Percentiles rank a stretch among this genome's conserved stretches.
These are phyloP conservation scores for Schizopygopsis malacanthus DNA, from an alignment of 2,797 vertebrate genomes.

Conservation along the genomic window DNA sequence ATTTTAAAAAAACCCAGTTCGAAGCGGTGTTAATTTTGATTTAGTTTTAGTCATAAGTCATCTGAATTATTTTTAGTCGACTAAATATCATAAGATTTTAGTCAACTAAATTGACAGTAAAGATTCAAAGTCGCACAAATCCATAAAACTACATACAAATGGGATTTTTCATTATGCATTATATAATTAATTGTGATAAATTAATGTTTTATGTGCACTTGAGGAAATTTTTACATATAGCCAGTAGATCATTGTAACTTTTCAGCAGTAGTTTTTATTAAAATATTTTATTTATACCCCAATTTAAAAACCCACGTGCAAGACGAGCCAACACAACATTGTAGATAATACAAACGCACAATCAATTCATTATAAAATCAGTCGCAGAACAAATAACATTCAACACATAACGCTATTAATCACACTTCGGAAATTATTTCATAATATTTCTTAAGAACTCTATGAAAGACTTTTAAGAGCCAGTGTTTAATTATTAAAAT, in stretches of 20 bases:
- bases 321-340: not conserved
- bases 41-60: too few species aligned
- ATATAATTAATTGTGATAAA: not conserved
- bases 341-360: not conserved
- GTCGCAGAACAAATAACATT: not conserved
- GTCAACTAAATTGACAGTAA: too few species aligned
- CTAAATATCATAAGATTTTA: too few species aligned
- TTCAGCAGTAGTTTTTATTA: not conserved
- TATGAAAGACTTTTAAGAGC: not conserved
- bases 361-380: not conserved
- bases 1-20: too few species aligned
- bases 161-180: not conserved
- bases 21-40: too few species aligned
- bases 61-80: too few species aligned
- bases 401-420: not conserved
- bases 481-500: not conserved
- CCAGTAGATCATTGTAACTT: not conserved
- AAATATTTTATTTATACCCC: not conserved
- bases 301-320: not conserved
- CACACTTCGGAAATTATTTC: too few species aligned
- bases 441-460: too few species aligned
- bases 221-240: not conserved
- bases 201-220: not conserved
- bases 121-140: too few species aligned
- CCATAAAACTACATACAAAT: not conserved